Base-by-base conservation (phyloP, 2,888 invertebrate species). In the Drosophila nr. fundita region DNA sequence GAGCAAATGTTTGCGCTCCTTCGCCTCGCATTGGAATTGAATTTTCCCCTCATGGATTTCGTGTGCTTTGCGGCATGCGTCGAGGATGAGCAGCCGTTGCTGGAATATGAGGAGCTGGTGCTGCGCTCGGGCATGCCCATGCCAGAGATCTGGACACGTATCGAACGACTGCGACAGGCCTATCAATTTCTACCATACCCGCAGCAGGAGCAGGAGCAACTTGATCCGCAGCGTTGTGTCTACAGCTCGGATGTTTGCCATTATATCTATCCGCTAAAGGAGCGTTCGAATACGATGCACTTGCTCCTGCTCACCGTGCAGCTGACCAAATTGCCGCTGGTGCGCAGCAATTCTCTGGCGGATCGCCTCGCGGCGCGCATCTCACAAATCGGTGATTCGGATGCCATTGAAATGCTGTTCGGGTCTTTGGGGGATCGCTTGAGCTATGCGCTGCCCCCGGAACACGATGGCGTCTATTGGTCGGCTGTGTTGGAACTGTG, bases 1-100 rank as follows among this genome's bases (percentile, higher is more conserved):
- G 97, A 97, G 93, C 95, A 95, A 86, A 95, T 97, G 86, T 96
- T 96, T 94, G 95, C 96, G 74, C 93, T 96, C 42, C 92, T 97
- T 54, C 95, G 95, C 89, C 93, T 96, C 89, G 95, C 95, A 84
- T 93, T 96, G 36, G 95, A 95, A 78, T 93, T 97, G 78, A 96
- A 96, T 94, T 94, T 96, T 73, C 94, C 94, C 1, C 91, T 91
- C 0, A 87, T 93, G 69, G 92, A 84, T 84, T 92, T 94, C 67
- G 88, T 91, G 36, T 90, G 82, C 42, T 73, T 92, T 24, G 83
- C 83, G 62, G 92, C 92, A 0, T 48, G 74, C 1, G 91, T 90
- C 2, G 78, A 75, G 0, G 91, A 91, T 48, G 93, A 93, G 68
- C 72, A 78, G 5, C 83, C 82, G 1, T 78, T 94, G 80, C 93